A percentile compares a stretch with the other conserved stretches of the same genome.
Evolutionary conservation across 2,888 invertebrate genomes (phyloP).

Genomic region (Omphaloscelis lunosa): DNA sequence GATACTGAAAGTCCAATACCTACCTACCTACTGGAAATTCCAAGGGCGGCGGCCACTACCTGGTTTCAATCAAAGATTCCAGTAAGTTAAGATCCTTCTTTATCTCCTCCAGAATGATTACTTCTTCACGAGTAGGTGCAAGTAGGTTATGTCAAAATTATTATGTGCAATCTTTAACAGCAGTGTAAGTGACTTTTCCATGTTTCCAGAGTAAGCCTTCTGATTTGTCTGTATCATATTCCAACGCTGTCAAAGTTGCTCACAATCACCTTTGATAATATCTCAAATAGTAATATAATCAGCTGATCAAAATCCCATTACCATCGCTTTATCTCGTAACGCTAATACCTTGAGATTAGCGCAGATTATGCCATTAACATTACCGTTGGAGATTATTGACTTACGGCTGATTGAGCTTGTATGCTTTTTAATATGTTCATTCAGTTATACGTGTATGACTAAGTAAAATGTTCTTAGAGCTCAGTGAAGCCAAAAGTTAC

Average conservation of each 20-base stretch:
- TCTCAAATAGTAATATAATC: slow-evolving; percentile 46
- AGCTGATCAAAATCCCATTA: slow-evolving; percentile 44
- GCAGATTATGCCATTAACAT: slow-evolving; percentile 48
- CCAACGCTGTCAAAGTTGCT: slow-evolving; percentile 12
- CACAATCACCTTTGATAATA: slow-evolving; percentile 41
- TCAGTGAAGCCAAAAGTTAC: neutral
- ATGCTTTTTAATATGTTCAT: neutral
- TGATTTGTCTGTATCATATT: neutral
- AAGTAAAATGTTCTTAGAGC: neutral
- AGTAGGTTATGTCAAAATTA: neutral
- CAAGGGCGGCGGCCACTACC: neutral
- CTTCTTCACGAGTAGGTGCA: neutral
- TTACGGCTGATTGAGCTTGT: slow-evolving; percentile 1
- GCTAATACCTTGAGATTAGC: slow-evolving; percentile 45
- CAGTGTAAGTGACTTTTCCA: neutral
- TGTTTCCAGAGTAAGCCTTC: slow-evolving; percentile 5
- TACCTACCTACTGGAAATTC: neutral
- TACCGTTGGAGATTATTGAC: slow-evolving; percentile 19
- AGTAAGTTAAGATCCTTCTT: neutral
- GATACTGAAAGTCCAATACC: neutral
- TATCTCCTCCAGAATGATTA: neutral
- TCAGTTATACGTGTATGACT: neutral
- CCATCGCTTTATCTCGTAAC: slow-evolving; percentile 38
- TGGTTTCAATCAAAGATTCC: neutral
- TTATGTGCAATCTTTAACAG: neutral